Conservation (phyloP, 2,797 vertebrate species). For the Enteromius treurensis region DNA sequence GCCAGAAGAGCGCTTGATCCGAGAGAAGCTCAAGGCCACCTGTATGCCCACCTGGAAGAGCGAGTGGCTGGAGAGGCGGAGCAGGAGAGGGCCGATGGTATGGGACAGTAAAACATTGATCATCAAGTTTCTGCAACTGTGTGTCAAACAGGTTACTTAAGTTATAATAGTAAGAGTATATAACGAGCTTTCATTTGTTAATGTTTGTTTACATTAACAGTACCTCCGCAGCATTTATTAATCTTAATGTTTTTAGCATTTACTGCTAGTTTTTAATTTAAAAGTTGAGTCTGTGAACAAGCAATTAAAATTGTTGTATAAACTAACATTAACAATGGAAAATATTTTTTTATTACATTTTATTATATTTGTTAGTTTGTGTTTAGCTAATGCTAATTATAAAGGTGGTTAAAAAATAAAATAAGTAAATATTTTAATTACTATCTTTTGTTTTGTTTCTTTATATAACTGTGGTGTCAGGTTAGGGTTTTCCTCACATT, state of each 20-base stretch:
- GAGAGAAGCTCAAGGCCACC: constrained; percentile 89
- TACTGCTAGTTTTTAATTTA: not conserved
- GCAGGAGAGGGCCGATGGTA: constrained; percentile 86
- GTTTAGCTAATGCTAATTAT: not conserved
- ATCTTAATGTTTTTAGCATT: not conserved
- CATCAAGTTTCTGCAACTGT: not conserved
- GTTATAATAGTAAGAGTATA: not conserved
- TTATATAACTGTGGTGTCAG: not conserved
- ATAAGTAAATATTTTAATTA: no score
- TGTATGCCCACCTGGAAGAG: constrained; percentile 94
- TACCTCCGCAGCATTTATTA: not conserved
- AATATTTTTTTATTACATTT: not conserved
- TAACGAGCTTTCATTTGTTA: not conserved
- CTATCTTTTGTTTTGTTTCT: not conserved
- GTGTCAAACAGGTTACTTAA: not conserved
- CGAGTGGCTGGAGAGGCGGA: constrained; percentile 88
- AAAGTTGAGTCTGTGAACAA: not conserved
- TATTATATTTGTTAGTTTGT: not conserved
- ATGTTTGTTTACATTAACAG: not conserved
- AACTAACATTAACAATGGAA: not conserved
- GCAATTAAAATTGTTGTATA: not conserved
- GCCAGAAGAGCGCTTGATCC: constrained; percentile 89
- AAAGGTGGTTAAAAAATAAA: not conserved
- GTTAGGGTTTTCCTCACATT: not conserved
- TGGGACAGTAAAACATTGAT: constrained; percentile 13